Evolutionary conservation across 2,797 vertebrate species (phyloP).

Genomic region (Enteromius anoplus): DNA sequence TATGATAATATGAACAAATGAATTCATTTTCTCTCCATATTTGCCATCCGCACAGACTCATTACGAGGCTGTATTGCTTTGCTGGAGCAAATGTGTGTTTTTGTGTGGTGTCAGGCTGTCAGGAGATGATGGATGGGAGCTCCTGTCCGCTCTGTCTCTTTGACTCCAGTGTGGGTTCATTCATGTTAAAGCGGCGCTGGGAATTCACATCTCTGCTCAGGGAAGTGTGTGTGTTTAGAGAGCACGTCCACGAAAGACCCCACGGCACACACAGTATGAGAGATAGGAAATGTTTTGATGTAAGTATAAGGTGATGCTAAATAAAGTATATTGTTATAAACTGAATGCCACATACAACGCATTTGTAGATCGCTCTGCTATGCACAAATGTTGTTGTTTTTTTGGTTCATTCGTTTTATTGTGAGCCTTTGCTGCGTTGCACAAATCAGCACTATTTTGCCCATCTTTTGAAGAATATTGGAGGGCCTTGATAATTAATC

Average conservation of each 20-base stretch:
- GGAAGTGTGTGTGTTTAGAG: slow-evolving; percentile 7
- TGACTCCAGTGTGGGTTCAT: slow-evolving; percentile 39
- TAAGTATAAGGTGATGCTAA: not conserved
- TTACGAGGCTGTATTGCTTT: slow-evolving; percentile 38
- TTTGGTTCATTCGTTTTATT: too few species aligned
- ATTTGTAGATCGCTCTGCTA: not conserved
- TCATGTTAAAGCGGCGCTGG: slow-evolving; percentile 26
- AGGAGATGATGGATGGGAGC: slow-evolving; percentile 56
- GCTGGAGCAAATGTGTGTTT: slow-evolving; percentile 6
- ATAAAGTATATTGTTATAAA: not conserved
- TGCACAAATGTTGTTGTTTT: not conserved
- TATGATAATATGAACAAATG: slow-evolving; percentile 49
- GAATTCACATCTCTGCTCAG: slow-evolving; percentile 3
- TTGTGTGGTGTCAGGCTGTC: slow-evolving; percentile 49
- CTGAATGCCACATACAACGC: not conserved
- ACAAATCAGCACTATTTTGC: not conserved
- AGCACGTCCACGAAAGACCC: slow-evolving; percentile 8
- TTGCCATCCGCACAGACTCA: slow-evolving; percentile 23
- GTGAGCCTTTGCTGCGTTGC: not conserved
- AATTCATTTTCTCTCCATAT: slow-evolving; percentile 43
- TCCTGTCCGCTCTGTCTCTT: slow-evolving; percentile 41
- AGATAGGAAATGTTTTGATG: not conserved
- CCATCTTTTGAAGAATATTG: not conserved
- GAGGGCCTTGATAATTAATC: not conserved
- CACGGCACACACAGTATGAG: not conserved